A percentile compares a stretch with the other conserved stretches of the same genome.
Conservation (phyloP, 2,888 invertebrate genomes). For the Campoletis raptor region DNA sequence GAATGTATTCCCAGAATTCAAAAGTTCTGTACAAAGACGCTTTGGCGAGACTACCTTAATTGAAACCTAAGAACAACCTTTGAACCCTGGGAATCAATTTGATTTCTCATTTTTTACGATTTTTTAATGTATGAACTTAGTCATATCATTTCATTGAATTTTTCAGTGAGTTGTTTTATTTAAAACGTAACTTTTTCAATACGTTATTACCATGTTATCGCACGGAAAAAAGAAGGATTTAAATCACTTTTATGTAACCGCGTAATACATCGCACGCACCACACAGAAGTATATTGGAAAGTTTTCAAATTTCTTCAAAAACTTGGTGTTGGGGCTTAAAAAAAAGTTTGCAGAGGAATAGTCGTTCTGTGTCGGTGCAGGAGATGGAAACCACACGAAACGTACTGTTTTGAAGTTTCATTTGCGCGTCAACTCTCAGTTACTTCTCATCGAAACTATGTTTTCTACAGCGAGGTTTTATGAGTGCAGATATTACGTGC, state of each 20-base stretch:
- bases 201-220: not conserved
- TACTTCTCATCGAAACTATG: not conserved
- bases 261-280: not conserved
- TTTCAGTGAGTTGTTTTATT: not conserved
- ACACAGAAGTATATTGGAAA: not conserved
- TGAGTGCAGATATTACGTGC: not conserved
- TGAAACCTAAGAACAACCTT: too few species aligned
- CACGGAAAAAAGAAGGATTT: not conserved
- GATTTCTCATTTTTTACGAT: too few species aligned
- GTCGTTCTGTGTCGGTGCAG: not conserved
- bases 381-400: not conserved
- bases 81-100: too few species aligned
- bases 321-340: not conserved
- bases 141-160: not conserved
- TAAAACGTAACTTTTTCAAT: not conserved
- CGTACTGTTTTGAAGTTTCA: slow-evolving; percentile 15
- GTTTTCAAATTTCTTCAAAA: not conserved
- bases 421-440: slow-evolving; percentile 6
- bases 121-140: not conserved
- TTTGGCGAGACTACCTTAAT: too few species aligned
- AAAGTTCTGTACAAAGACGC: too few species aligned
- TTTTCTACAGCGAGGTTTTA: not conserved
- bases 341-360: not conserved
- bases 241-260: not conserved
- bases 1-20: too few species aligned